Percentiles rank a stretch among this genome's conserved stretches.
phyloP scores from a whole-genome alignment of 2,888 invertebrate species.

The Parasteatoda lunata region DNA sequence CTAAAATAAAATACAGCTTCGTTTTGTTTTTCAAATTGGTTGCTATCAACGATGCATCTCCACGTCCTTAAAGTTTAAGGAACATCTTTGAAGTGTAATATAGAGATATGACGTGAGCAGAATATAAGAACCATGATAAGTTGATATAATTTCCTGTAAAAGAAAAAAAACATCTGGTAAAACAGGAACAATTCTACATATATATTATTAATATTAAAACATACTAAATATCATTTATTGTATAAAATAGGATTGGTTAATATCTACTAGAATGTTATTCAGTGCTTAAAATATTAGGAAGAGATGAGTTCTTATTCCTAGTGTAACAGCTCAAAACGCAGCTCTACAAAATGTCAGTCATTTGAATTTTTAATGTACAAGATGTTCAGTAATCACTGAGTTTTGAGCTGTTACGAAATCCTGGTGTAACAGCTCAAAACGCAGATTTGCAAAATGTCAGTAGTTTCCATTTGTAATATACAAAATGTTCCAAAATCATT shows the following conservation, averaged over 20 bases:
- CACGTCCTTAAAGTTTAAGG: background rate
- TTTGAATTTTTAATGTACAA: too few species aligned
- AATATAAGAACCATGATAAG: constrained; percentile 21
- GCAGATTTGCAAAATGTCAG: too few species aligned
- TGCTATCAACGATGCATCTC: background rate
- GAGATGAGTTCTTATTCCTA: background rate
- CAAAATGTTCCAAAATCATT: too few species aligned
- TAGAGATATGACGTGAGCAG: constrained; percentile 6
- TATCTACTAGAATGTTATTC: background rate
- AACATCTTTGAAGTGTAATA: constrained; percentile 7
- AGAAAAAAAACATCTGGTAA: background rate
- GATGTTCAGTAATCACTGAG: too few species aligned
- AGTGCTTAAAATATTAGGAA: background rate
- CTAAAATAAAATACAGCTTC: too few species aligned
- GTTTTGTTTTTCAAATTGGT: too few species aligned
- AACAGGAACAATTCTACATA: background rate
- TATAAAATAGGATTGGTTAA: background rate
- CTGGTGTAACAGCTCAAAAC: too few species aligned
- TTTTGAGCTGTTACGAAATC: too few species aligned
- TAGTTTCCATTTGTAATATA: too few species aligned
- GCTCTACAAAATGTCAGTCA: too few species aligned
- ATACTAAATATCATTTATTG: background rate
- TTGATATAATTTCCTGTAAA: constrained; percentile 22
- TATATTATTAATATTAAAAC: background rate
- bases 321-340: too few species aligned